Evolutionary conservation across 2,113 vertebrate genomes (phyloP).

Genomic region (Nannobrachium achirus): DNA sequence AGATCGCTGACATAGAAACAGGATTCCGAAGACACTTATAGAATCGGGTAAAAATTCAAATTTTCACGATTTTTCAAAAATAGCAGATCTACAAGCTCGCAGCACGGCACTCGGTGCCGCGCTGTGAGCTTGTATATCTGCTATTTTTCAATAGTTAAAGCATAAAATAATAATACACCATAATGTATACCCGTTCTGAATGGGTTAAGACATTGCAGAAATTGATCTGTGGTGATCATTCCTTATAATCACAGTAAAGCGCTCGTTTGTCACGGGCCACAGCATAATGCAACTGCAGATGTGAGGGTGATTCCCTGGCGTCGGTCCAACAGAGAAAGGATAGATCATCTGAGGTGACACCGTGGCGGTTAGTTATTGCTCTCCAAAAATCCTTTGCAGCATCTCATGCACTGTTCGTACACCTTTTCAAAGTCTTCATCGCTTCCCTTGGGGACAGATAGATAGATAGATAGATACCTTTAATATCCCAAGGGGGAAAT

Average conservation of each 20-base stretch:
- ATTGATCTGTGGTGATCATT: slow-evolving; percentile 1
- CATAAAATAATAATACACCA: too few relatives aligned
- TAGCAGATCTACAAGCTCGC: too few relatives aligned
- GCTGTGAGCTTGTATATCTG: too few relatives aligned
- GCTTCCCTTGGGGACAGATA: slow-evolving; percentile 82
- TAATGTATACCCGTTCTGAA: too few relatives aligned
- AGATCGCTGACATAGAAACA: too few relatives aligned
- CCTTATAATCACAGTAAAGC: neutral
- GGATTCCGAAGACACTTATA: too few relatives aligned
- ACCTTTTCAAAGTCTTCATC: slow-evolving; percentile 88
- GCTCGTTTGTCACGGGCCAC: slow-evolving; percentile 6
- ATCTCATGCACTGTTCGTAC: slow-evolving; percentile 86
- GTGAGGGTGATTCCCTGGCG: slow-evolving; percentile 3
- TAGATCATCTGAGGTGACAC: neutral
- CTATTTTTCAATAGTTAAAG: too few relatives aligned
- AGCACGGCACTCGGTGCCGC: too few relatives aligned
- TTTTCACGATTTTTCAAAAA: too few relatives aligned
- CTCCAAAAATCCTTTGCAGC: slow-evolving; percentile 87
- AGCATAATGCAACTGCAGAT: slow-evolving; percentile 12
- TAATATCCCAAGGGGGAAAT: too few relatives aligned
- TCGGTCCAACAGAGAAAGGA: slow-evolving; percentile 5
- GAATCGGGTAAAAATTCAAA: too few relatives aligned
- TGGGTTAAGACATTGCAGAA: slow-evolving; percentile 29
- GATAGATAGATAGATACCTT: too few relatives aligned
- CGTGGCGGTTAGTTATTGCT: slow-evolving; percentile 64